A percentile compares a stretch with the other conserved stretches of the same genome.
phyloP scores from a whole-genome alignment of 2,888 invertebrate species.

The Drosophila meridiana region DNA sequence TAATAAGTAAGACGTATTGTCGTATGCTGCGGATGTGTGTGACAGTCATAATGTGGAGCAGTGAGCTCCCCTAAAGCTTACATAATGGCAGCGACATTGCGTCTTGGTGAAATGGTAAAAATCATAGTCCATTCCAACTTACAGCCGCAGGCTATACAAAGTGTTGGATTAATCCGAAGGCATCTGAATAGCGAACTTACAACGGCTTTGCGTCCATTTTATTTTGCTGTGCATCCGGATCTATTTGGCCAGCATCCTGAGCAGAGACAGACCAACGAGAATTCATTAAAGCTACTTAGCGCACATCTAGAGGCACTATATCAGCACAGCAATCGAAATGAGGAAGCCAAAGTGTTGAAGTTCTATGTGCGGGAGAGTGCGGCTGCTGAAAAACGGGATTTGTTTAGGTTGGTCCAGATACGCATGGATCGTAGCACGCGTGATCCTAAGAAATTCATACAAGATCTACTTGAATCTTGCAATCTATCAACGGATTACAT shows the following conservation, averaged over 20 bases:
- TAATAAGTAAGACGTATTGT: slow-evolving; percentile 13
- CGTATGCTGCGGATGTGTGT: slow-evolving; percentile 38
- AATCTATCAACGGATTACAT: slow-evolving; percentile 94
- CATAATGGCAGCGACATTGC: slow-evolving; percentile 58
- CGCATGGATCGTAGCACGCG: slow-evolving; percentile 88
- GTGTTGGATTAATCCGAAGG: slow-evolving; percentile 23
- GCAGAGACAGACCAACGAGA: slow-evolving; percentile 95
- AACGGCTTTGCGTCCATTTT: slow-evolving; percentile 96
- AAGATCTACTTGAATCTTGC: slow-evolving; percentile 91
- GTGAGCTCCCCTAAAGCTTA: slow-evolving; percentile 55
- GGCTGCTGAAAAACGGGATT: slow-evolving; percentile 80
- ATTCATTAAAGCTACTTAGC: slow-evolving; percentile 94
- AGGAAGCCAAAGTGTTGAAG: slow-evolving; percentile 87
- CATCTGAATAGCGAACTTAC: slow-evolving; percentile 89
- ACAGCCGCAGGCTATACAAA: slow-evolving; percentile 5
- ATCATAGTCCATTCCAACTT: slow-evolving; percentile 12
- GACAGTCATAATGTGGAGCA: slow-evolving; percentile 19
- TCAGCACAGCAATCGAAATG: slow-evolving; percentile 85
- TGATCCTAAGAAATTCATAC: slow-evolving; percentile 90
- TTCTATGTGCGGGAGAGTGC: slow-evolving; percentile 90
- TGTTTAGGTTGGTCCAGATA: slow-evolving; percentile 91
- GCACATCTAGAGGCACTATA: slow-evolving; percentile 93
- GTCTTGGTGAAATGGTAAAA: slow-evolving; percentile 20
- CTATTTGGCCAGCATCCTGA: slow-evolving; percentile 96
- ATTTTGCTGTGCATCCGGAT: slow-evolving; percentile 98